Percentiles rank a stretch among this genome's conserved stretches.
These are phyloP conservation scores for Temnothorax rugatulus DNA, from an alignment of 2,888 invertebrate species.

Conservation along the genomic window DNA sequence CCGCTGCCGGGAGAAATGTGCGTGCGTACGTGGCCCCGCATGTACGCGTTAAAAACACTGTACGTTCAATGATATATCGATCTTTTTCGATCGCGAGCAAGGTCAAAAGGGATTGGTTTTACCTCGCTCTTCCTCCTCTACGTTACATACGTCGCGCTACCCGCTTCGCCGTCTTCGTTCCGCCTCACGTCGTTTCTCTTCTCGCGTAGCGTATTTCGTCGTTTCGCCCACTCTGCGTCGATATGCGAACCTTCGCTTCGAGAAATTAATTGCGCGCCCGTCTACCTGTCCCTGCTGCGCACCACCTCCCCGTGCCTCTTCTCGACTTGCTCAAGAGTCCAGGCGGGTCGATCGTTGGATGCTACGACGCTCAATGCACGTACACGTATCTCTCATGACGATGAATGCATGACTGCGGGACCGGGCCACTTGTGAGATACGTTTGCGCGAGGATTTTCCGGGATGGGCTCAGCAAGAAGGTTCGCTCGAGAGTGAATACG, in stretches of 20 bases:
- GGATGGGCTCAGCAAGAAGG: slow-evolving; percentile 18
- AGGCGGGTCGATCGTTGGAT: background rate
- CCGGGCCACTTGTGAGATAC: background rate
- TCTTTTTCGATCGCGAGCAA: slow-evolving; percentile 77
- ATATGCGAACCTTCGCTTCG: slow-evolving; percentile 54
- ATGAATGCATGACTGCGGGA: slow-evolving; percentile 11
- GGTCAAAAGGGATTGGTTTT: slow-evolving; percentile 77
- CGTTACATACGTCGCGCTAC: slow-evolving; percentile 22
- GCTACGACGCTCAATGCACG: slow-evolving; percentile 21
- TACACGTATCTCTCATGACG: slow-evolving; percentile 11
- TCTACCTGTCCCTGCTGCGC: slow-evolving; percentile 41
- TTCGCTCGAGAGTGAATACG: slow-evolving; percentile 14
- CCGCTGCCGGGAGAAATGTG: slow-evolving; percentile 38
- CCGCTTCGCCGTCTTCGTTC: background rate
- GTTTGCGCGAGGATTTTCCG: slow-evolving; percentile 1
- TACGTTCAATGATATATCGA: slow-evolving; percentile 64
- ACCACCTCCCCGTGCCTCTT: slow-evolving; percentile 25
- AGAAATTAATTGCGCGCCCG: slow-evolving; percentile 58
- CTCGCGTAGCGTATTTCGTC: slow-evolving; percentile 36
- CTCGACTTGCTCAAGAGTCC: slow-evolving; percentile 42
- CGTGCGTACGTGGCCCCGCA: slow-evolving; percentile 27
- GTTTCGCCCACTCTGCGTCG: slow-evolving; percentile 33
- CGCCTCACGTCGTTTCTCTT: background rate
- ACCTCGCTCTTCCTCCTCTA: slow-evolving; percentile 59
- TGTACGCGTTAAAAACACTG: slow-evolving; percentile 50